Base-by-base conservation (phyloP, 2,888 invertebrate species). In the Polydrusus cervinus region DNA sequence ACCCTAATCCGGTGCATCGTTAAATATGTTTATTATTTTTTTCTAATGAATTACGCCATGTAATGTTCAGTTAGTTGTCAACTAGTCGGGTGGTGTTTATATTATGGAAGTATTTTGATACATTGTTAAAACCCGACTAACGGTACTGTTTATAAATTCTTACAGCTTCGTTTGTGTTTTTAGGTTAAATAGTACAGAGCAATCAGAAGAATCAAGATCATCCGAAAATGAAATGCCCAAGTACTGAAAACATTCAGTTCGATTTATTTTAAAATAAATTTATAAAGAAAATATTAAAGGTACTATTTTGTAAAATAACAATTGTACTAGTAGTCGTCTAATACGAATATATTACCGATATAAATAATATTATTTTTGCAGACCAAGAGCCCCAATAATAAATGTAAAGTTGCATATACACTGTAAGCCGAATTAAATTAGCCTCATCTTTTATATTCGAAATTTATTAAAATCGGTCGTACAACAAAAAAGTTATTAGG, bases 181-280 rank as follows among this genome's bases (percentile, higher is more conserved):
- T 75, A 85, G 84, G 83, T 84, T 79, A 80, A 81, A 81, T 83
- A 84, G 80, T 82, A 82, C 80, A 77, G 80, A 80, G 78, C 82
- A 76, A 71, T 71, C 75, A 78, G 81, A 81, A 77, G 82, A 83
- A 64, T 79, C 79, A 82, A 82, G 77, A 80, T 47, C 62, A 53
- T 79, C 77, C 78, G 75, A 78, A 81, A 82, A 78, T 79, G 81
- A 82, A 78, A 80, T 78, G 72, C 77, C 75, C 71, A 74, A 74
- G 61, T 75, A 72, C 75, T 75, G 62, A 47, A 62, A 47, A 49
- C 8, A 13, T 16, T 38, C 18, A 51, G 49, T 71, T 71, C 18
- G 14, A 13, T 70, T 65, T 66, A 61, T 55, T 71, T 65, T 65
- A n/a, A 65, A 66, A 57, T 45, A 65, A 14, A 34, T 55, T 34